These are phyloP conservation scores for Reticulitermes lucifugus DNA, from an alignment of 2,888 invertebrate genomes.

Conservation along the genomic window DNA sequence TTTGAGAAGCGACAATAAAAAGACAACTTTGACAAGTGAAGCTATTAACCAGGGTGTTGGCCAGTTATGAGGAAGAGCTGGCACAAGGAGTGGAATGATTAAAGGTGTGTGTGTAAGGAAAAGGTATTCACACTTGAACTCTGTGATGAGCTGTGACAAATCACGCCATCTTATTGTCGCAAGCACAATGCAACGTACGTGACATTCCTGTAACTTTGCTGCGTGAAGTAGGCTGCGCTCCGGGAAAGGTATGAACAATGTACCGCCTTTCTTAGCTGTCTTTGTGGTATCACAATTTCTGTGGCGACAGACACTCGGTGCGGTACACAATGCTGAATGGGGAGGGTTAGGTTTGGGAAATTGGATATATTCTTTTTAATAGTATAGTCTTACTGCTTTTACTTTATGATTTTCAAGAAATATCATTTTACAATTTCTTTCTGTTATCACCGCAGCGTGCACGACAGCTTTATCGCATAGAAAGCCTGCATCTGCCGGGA, in stretches of 20 bases:
- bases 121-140: constrained; percentile 31
- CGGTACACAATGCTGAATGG: no score
- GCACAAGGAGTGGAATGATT: neutral
- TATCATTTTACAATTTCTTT: no score
- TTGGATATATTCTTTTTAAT: no score
- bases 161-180: neutral
- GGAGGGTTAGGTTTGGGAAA: no score
- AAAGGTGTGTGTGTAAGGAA: neutral
- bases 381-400: no score
- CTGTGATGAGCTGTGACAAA: constrained; percentile 37
- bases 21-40: constrained; percentile 27
- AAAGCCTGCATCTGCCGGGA: no score
- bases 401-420: no score
- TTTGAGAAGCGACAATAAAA: constrained; percentile 9
- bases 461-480: no score
- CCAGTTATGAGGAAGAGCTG: neutral
- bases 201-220: neutral
- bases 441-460: no score
- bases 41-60: constrained; percentile 35
- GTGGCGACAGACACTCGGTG: no score
- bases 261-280: no score
- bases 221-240: neutral
- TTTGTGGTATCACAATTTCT: no score
- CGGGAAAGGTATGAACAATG: neutral
- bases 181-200: constrained; percentile 34